These are phyloP conservation scores for Agrenia bidenticulata DNA, from an alignment of 2,888 invertebrate species.

Conservation along the genomic window DNA sequence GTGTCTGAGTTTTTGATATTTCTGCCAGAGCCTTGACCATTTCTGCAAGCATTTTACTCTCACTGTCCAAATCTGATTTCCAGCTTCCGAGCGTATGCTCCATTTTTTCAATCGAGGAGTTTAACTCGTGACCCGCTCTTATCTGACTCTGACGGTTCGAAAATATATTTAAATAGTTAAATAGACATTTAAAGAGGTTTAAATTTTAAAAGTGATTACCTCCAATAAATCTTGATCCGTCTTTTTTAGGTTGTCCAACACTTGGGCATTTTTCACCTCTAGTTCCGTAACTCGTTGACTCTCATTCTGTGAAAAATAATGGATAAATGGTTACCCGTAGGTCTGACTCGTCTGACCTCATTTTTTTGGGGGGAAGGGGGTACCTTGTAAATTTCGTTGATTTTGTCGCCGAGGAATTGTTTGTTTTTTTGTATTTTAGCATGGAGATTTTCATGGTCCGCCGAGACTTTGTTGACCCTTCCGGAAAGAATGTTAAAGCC, in stretches of 20 bases:
- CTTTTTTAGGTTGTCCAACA: slow-evolving; percentile 18
- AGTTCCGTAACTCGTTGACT: background rate
- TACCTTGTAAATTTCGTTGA: slow-evolving; percentile 23
- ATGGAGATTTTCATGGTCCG: slow-evolving; percentile 35
- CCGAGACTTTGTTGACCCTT: slow-evolving; percentile 38
- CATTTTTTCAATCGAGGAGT: background rate
- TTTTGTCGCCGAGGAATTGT: slow-evolving; percentile 26
- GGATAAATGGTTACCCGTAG: background rate
- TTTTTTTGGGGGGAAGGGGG: no score
- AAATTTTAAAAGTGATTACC: background rate
- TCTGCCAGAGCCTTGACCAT: slow-evolving; percentile 46
- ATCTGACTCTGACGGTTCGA: background rate
- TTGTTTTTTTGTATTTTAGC: slow-evolving; percentile 28
- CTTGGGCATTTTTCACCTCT: slow-evolving; percentile 3
- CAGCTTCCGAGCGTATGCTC: slow-evolving; percentile 29
- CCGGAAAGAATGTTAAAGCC: slow-evolving; percentile 44
- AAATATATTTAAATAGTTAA: no score
- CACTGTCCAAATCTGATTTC: slow-evolving; percentile 35
- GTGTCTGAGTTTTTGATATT: slow-evolving; percentile 38
- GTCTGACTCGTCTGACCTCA: no score
- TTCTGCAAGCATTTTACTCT: slow-evolving; percentile 38
- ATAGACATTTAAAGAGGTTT: no score
- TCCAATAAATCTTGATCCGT: slow-evolving; percentile 24
- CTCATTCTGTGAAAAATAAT: background rate
- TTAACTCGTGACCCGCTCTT: background rate